phyloP scores from a whole-genome alignment of 2,113 vertebrate species.

The Sinocyclocheilus grahami region DNA sequence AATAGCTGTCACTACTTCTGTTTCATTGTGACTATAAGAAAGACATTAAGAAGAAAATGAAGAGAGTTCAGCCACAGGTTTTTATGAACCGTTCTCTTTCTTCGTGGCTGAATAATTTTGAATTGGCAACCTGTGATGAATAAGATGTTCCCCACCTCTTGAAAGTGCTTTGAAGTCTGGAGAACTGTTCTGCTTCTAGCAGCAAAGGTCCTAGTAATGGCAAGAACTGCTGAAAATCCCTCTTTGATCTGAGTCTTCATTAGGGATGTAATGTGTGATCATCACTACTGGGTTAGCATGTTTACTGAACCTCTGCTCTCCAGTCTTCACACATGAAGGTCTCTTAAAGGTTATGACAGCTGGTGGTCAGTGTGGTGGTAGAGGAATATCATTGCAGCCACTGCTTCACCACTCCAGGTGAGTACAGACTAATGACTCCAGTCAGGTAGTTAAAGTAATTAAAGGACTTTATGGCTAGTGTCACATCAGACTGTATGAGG shows the following conservation, averaged over 20 bases:
- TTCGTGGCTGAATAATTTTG: not conserved
- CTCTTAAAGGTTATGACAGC: not conserved
- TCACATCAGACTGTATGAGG: conserved; percentile 25
- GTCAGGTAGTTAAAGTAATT: not conserved
- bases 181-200: not conserved
- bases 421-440: not conserved
- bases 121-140: not conserved
- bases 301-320: not conserved
- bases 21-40: not conserved
- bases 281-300: not conserved
- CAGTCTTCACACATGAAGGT: not conserved
- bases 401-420: not conserved
- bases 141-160: not conserved
- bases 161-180: not conserved
- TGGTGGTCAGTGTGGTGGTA: not conserved
- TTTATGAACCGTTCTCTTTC: not conserved
- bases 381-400: not conserved
- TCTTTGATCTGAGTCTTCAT: not conserved
- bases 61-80: not conserved
- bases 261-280: not conserved
- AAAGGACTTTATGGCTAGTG: not conserved
- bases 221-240: not conserved
- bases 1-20: not conserved
- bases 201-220: not conserved
- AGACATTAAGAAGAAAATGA: not conserved